Evolutionary conservation across 2,888 invertebrate species (phyloP).

Genomic region (Fragum whitleyi): DNA sequence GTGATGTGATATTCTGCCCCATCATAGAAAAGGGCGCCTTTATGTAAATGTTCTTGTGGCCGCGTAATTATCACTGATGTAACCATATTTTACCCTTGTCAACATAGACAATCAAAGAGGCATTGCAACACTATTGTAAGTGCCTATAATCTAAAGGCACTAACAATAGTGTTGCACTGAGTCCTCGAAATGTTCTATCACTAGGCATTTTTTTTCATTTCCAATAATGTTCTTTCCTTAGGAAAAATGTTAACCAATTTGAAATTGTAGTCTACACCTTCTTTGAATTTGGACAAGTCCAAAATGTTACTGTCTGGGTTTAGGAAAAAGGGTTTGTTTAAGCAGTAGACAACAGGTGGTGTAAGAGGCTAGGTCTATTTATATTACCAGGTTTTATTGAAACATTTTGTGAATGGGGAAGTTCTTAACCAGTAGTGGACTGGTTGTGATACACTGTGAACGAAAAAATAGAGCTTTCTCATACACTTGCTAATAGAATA

Average conservation of each 20-base stretch:
- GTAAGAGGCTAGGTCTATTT: not conserved
- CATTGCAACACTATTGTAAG: too few species aligned
- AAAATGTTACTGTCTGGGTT: not conserved
- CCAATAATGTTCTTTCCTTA: not conserved
- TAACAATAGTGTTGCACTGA: too few species aligned
- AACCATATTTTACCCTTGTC: too few species aligned
- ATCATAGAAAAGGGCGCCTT: too few species aligned
- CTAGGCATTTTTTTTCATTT: constrained; percentile 15
- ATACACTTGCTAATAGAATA: too few species aligned
- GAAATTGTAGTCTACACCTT: not conserved
- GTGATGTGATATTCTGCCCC: too few species aligned
- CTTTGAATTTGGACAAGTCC: constrained; percentile 8
- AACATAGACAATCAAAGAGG: too few species aligned
- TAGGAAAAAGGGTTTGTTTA: not conserved
- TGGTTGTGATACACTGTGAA: not conserved
- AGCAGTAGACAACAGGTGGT: not conserved
- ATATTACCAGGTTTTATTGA: constrained; percentile 1
- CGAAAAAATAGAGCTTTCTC: not conserved
- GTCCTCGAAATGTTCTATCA: too few species aligned
- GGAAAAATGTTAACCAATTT: not conserved
- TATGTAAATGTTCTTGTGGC: too few species aligned
- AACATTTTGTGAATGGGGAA: constrained; percentile 1
- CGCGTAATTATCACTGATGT: too few species aligned
- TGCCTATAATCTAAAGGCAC: too few species aligned
- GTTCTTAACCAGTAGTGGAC: not conserved